These are phyloP conservation scores for Cataglyphis rosenhaueri DNA, from an alignment of 2,888 invertebrate genomes.

Conservation along the genomic window DNA sequence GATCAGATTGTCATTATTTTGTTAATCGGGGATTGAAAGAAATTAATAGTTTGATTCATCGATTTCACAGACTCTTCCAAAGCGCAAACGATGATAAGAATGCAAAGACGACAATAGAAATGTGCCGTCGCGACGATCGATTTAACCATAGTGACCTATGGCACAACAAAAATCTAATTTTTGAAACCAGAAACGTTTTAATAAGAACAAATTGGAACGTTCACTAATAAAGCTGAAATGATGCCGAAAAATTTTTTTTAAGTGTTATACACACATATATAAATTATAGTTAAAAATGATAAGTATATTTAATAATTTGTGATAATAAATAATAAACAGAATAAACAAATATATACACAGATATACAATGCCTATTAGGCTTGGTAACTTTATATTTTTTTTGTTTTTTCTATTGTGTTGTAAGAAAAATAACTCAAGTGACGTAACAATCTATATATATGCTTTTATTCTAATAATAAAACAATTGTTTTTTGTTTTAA, in stretches of 20 bases:
- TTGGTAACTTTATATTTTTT: too few relatives aligned
- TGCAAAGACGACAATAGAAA: background rate
- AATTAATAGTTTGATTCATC: background rate
- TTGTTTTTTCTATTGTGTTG: too few relatives aligned
- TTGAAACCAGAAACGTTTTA: background rate
- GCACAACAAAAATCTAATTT: slow-evolving; percentile 24
- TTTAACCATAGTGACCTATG: slow-evolving; percentile 75
- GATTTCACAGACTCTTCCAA: background rate
- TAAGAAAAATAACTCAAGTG: too few relatives aligned
- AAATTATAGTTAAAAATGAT: too few relatives aligned
- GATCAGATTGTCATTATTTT: slow-evolving; percentile 3
- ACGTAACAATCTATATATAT: background rate
- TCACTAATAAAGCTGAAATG: slow-evolving; percentile 27
- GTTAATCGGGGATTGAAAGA: slow-evolving; percentile 1
- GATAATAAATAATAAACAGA: too few relatives aligned
- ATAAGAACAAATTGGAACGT: background rate
- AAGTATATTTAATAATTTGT: too few relatives aligned
- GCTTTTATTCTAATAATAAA: background rate
- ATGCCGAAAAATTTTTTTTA: background rate
- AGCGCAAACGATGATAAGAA: background rate
- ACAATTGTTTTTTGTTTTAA: background rate
- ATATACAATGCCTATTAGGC: too few relatives aligned
- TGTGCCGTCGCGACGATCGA: slow-evolving; percentile 65
- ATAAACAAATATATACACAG: too few relatives aligned
- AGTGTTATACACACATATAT: too few relatives aligned